phyloP scores from a whole-genome alignment of 2,888 invertebrate genomes.

The Chrysina gloriosa region DNA sequence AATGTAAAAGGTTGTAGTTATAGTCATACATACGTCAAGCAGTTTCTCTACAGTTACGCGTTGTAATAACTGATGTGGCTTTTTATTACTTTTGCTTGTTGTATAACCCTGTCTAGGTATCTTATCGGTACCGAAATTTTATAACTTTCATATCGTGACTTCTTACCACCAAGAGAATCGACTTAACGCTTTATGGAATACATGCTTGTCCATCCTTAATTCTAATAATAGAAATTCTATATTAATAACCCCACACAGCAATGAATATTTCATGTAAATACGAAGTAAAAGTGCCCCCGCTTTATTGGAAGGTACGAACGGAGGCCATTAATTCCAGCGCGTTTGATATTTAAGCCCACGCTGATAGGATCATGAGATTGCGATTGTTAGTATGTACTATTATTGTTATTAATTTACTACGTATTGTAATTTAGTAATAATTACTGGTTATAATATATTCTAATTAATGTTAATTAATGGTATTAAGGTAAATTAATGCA shows the following conservation, averaged over 20 bases:
- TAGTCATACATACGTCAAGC: not conserved
- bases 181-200: constrained; percentile 11
- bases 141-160: constrained; percentile 29
- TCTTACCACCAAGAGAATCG: not conserved
- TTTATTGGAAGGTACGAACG: constrained; percentile 10
- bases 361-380: constrained; percentile 4
- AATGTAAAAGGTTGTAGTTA: not conserved
- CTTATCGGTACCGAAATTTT: constrained; percentile 19
- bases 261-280: constrained; percentile 25
- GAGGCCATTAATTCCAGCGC: constrained; percentile 16
- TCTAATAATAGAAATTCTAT: constrained; percentile 26
- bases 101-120: constrained; percentile 20
- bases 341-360: constrained; percentile 27
- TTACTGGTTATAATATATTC: constrained; percentile 19
- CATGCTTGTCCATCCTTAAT: constrained; percentile 16
- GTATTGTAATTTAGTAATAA: constrained; percentile 23
- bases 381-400: not conserved
- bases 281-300: constrained; percentile 26
- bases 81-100: constrained; percentile 25
- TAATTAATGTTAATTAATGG: constrained; percentile 19
- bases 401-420: not conserved
- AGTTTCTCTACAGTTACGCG: constrained; percentile 3
- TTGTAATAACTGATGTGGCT: not conserved
- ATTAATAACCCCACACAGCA: constrained; percentile 13
- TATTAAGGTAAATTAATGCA: not conserved